A percentile compares a stretch with the other conserved stretches of the same genome.
These are phyloP conservation scores for Haplotaxodon microlepis DNA, from an alignment of 2,113 vertebrate species.

Conservation along the genomic window DNA sequence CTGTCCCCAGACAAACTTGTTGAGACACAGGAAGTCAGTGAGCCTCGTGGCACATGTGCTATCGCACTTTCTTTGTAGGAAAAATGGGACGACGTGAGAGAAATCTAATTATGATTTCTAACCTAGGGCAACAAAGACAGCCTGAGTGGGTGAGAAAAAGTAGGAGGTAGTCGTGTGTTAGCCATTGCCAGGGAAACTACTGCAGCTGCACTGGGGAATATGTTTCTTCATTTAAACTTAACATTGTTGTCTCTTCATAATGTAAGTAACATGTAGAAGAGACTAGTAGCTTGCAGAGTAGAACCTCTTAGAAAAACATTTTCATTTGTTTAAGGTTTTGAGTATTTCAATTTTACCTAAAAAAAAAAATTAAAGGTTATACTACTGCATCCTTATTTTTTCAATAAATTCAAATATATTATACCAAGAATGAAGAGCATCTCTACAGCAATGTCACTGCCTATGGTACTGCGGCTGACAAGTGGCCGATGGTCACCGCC, in stretches of 20 bases:
- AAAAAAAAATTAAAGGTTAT: background rate
- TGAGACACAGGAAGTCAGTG: background rate
- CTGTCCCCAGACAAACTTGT: background rate
- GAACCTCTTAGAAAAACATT: background rate
- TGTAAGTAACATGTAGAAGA: background rate
- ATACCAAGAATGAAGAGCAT: conserved; percentile 95
- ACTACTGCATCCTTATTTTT: background rate
- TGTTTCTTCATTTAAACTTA: background rate
- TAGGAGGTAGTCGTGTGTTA: background rate
- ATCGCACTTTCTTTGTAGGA: conserved; percentile 3
- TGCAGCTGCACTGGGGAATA: background rate
- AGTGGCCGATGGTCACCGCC: conserved; percentile 68
- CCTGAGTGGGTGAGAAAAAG: conserved; percentile 11
- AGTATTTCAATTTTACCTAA: background rate
- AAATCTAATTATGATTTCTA: conserved; percentile 46
- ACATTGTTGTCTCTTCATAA: background rate
- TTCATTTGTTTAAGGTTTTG: background rate
- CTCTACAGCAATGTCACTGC: conserved; percentile 90
- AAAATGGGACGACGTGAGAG: conserved; percentile 26
- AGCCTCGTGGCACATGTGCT: conserved; percentile 19
- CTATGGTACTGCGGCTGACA: conserved; percentile 80
- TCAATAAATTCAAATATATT: background rate
- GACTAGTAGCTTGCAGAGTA: background rate
- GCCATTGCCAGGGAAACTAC: conserved; percentile 36
- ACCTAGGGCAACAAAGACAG: conserved; percentile 40